Evolutionary conservation across 2,888 invertebrate species (phyloP), one percentile per base, ranked within the genome.

Genomic region (Apamea epomidion): DNA sequence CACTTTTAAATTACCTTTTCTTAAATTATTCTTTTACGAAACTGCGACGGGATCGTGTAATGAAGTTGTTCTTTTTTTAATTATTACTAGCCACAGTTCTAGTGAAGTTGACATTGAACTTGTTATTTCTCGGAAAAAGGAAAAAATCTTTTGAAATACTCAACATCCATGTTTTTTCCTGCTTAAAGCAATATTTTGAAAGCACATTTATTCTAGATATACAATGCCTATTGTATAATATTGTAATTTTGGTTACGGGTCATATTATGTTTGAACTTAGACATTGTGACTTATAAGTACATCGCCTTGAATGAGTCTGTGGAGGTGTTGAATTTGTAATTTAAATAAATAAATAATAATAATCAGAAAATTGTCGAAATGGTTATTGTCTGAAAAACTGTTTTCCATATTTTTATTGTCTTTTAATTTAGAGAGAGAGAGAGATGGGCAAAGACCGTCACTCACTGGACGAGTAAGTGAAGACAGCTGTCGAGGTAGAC

Each of bases 11-110:
- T n/a, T n/a, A n/a, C n/a, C n/a, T n/a, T n/a, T n/a, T n/a, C n/a
- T n/a, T 84, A 86, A 84, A 86, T 84, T 84, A 86, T 78, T 84
- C 0, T 82, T 73, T 69, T 51, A 67, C 29, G 16, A 45, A 74
- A 81, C 48, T 58, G 42, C 14, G 70, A 21, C 29, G 45, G 32
- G 7, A 12, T 79, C 12, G 74, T 48, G 80, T 45, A 60, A 48
- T 71, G 21, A 45, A 54, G 14, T 48, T 16, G 32, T 5, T 72
- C 21, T 60, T 67, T 62, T 65, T 76, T 77, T 16, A 48, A 68
- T 68, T n/a, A 37, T 81, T 51, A 74, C n/a, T 51, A 21, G 54
- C 4, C 10, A 25, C 5, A 10, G 8, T 18, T 62, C 16, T 29
- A 37, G 29, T 62, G 29, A 65, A 21, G n/a, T 25, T 21, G n/a